Evolutionary conservation across 2,113 vertebrate genomes (phyloP).

Genomic region (Laterallus jamaicensis): DNA sequence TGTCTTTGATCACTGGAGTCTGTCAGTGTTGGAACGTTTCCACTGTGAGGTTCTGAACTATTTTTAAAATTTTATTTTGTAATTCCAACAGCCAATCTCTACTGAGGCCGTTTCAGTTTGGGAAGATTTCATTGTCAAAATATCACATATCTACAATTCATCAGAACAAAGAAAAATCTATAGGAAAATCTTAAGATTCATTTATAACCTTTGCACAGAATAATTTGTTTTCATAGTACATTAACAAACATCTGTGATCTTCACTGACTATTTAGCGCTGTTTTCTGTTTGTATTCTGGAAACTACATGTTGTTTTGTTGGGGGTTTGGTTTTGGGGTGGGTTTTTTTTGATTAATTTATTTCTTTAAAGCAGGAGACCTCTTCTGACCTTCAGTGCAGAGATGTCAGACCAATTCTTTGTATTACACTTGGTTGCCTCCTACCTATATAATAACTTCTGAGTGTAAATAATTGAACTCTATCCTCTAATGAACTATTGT

Average conservation of each 20-base stretch:
- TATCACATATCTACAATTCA: slow-evolving; percentile 74
- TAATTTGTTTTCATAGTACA: slow-evolving; percentile 68
- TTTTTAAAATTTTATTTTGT: slow-evolving; percentile 28
- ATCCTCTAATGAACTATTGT: slow-evolving; percentile 83
- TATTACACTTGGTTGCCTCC: slow-evolving; percentile 85
- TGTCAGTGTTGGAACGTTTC: slow-evolving; percentile 75
- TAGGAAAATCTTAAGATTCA: slow-evolving; percentile 67
- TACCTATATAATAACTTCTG: slow-evolving; percentile 81
- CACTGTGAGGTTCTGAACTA: slow-evolving; percentile 74
- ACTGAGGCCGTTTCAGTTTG: slow-evolving; percentile 66
- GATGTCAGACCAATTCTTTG: slow-evolving; percentile 83
- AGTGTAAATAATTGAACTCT: slow-evolving; percentile 84
- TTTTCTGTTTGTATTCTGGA: slow-evolving; percentile 75
- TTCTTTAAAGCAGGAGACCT: slow-evolving; percentile 78
- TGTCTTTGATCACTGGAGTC: slow-evolving; percentile 80
- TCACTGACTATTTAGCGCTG: slow-evolving; percentile 70
- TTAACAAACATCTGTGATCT: slow-evolving; percentile 74
- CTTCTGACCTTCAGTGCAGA: slow-evolving; percentile 81
- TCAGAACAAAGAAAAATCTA: slow-evolving; percentile 62
- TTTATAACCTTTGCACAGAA: slow-evolving; percentile 75
- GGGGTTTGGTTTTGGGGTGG: not conserved
- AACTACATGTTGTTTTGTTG: slow-evolving; percentile 69
- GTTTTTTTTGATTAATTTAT: slow-evolving; percentile 58
- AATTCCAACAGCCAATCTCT: slow-evolving; percentile 69
- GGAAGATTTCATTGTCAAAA: slow-evolving; percentile 70